These are phyloP conservation scores for Malurus splendens DNA, from an alignment of 2,797 vertebrate genomes.

Conservation along the genomic window DNA sequence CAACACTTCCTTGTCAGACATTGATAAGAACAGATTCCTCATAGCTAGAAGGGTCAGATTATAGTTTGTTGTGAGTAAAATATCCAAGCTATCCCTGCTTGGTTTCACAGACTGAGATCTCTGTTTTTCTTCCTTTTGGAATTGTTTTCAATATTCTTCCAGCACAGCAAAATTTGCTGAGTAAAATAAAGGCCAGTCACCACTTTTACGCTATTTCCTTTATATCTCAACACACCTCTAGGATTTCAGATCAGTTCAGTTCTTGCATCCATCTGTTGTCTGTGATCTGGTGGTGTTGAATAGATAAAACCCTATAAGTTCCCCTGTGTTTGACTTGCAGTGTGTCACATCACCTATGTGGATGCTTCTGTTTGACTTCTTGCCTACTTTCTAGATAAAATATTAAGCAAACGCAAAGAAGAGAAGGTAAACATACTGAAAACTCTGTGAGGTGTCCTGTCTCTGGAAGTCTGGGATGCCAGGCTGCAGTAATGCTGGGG, in stretches of 20 bases:
- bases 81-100: background rate
- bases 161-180: background rate
- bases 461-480: background rate
- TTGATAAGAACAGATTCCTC: background rate
- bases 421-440: background rate
- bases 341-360: accelerated
- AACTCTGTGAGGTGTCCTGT: background rate
- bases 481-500: background rate
- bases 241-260: background rate
- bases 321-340: background rate
- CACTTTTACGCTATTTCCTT: background rate
- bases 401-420: background rate
- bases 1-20: background rate
- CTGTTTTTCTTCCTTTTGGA: background rate
- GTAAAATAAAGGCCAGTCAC: background rate
- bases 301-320: background rate
- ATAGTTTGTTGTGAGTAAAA: background rate
- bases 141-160: background rate
- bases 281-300: background rate
- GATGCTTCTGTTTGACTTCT: background rate
- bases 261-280: background rate
- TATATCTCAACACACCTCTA: background rate
- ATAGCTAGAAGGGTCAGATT: background rate
- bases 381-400: background rate
- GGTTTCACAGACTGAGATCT: background rate